Base-by-base conservation (phyloP, 2,888 invertebrate genomes). In the Craniophora ligustri region DNA sequence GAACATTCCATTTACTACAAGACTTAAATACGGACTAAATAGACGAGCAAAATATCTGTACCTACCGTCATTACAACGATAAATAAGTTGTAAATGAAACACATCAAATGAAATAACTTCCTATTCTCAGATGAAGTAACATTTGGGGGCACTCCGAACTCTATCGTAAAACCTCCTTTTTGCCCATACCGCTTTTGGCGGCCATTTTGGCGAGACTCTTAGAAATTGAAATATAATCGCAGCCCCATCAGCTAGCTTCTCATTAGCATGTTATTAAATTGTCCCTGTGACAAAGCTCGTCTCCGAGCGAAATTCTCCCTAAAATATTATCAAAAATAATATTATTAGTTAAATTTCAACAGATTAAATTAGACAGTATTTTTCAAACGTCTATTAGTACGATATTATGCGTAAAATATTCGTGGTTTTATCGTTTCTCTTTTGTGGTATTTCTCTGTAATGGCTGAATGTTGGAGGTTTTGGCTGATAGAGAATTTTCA, bases 201-300 rank as follows among this genome's bases (percentile, higher is more conserved):
- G 18, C 16, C 42, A 55, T 60, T 49, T 42, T 28, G 14, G n/a
- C n/a, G 19, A 11, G 41, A 30, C 26, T 35, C 53, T 44, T 21
- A 28, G 45, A 59, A 74, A 78, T 74, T 70, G 73, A 67, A 72
- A 60, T 61, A 53, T 70, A 72, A 72, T 71, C 62, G 60, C 32
- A 6, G 23, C 36, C 44, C 45, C 49, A 14, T 47, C 40, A 67
- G 32, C 36, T 47, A 41, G 55, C 42, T 50, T 47, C 67, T 73
- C 75, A 74, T 81, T 75, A 75, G 66, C 76, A 75, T 75, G 63
- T 68, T 75, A 77, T 79, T 73, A 77, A 69, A 69, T 53, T 44
- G 49, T 38, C 58, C 38, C 35, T 11, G 28, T 15, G 47, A 50
- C 38, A 42, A n/a, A n/a, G n/a, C n/a, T n/a, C 28, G 36, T 15